Conservation (phyloP, 2,113 vertebrate genomes). For the Rhinoptilus africanus region DNA sequence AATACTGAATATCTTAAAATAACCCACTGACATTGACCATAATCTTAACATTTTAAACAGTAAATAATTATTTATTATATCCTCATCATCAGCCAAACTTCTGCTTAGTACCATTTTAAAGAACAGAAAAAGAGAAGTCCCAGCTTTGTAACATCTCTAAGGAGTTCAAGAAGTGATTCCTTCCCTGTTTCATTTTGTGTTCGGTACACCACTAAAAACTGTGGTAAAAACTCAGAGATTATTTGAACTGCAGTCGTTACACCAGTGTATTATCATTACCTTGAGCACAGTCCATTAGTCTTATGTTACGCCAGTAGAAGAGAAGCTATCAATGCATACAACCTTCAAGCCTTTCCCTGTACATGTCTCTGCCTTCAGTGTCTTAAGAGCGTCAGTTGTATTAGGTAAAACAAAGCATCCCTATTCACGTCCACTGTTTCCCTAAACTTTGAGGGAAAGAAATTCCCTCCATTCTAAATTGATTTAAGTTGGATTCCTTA, state of each 20-base stretch:
- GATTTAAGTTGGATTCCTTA: not conserved
- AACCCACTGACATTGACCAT: not conserved
- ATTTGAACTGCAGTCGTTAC: not conserved
- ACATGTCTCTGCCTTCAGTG: accelerated
- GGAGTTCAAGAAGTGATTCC: not conserved
- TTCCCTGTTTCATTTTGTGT: not conserved
- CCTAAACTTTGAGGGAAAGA: not conserved
- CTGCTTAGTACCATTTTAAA: not conserved
- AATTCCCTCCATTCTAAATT: not conserved
- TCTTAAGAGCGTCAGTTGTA: too few species aligned
- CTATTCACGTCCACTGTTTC: accelerated
- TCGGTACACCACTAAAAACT: accelerated
- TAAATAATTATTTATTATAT: not conserved
- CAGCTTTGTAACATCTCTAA: not conserved
- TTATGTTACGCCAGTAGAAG: not conserved
- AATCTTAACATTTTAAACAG: not conserved
- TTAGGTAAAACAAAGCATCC: not conserved
- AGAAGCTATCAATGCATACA: not conserved
- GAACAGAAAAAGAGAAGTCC: not conserved
- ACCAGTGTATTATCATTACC: accelerated
- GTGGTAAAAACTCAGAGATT: not conserved
- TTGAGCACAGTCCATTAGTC: not conserved
- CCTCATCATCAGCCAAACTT: not conserved
- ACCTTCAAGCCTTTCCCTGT: not conserved
- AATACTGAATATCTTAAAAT: not conserved